These are phyloP conservation scores for Acleris emargana DNA, from an alignment of 2,888 invertebrate genomes.

Conservation along the genomic window DNA sequence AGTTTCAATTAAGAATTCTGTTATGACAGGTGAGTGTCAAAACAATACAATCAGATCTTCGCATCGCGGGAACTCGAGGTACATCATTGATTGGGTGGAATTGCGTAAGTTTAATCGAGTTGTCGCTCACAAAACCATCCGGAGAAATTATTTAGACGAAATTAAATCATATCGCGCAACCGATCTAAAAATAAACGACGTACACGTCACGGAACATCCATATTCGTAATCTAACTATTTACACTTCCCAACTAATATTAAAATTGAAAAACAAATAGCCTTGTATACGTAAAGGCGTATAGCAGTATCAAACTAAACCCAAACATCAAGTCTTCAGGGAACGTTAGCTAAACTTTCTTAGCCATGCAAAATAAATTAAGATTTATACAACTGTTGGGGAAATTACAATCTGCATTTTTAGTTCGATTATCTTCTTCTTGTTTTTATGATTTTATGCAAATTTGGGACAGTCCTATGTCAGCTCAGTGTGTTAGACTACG, in stretches of 20 bases:
- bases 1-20: slow-evolving; percentile 47
- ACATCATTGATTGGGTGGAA: slow-evolving; percentile 46
- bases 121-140: slow-evolving; percentile 50
- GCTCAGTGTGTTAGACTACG: no score
- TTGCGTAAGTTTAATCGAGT: slow-evolving; percentile 56
- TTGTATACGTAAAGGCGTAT: not conserved
- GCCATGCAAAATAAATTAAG: slow-evolving; percentile 3
- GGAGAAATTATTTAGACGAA: slow-evolving; percentile 37
- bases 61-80: slow-evolving; percentile 29
- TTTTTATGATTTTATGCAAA: no score
- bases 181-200: slow-evolving; percentile 12
- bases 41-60: slow-evolving; percentile 42
- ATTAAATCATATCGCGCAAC: slow-evolving; percentile 28
- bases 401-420: no score
- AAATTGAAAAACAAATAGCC: not conserved
- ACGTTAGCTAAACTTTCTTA: slow-evolving; percentile 8
- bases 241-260: not conserved
- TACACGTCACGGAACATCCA: slow-evolving; percentile 15
- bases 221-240: slow-evolving; percentile 3
- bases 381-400: slow-evolving; percentile 3
- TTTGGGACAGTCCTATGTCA: no score
- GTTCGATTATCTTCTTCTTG: no score
- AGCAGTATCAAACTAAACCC: slow-evolving; percentile 5
- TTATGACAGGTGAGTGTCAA: slow-evolving; percentile 44
- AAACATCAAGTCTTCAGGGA: slow-evolving; percentile 10